A percentile compares a stretch with the other conserved stretches of the same genome.
phyloP scores from a whole-genome alignment of 2,797 vertebrate species.

The Poeciliopsis presidionis region DNA sequence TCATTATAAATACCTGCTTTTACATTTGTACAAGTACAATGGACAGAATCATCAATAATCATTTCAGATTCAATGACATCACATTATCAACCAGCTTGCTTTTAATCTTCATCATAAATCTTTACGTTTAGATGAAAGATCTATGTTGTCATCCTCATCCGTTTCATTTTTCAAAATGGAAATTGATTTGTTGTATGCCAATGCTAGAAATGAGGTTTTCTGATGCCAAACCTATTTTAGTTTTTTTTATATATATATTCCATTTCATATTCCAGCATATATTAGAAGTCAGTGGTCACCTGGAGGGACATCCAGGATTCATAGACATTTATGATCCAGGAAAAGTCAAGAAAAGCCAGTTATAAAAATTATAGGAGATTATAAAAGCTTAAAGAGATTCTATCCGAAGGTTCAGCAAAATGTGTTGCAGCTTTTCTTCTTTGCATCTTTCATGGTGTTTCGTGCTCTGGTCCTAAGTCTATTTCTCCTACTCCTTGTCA shows the following conservation, averaged over 20 bases:
- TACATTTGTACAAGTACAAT: constrained; percentile 34
- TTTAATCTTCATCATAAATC: constrained; percentile 8
- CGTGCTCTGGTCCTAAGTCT: constrained; percentile 7
- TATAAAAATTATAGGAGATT: constrained; percentile 10
- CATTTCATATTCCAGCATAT: not conserved
- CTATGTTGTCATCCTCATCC: not conserved
- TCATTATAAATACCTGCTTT: constrained; percentile 56
- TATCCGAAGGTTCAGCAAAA: constrained; percentile 16
- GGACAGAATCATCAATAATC: constrained; percentile 56
- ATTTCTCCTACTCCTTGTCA: not conserved
- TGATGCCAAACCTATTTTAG: not conserved
- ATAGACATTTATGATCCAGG: not conserved
- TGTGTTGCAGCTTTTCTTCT: constrained; percentile 17
- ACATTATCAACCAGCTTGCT: constrained; percentile 15
- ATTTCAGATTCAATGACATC: constrained; percentile 34
- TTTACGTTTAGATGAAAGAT: constrained; percentile 2
- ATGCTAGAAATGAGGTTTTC: not conserved
- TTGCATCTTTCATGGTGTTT: constrained; percentile 30
- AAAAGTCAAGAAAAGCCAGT: not conserved
- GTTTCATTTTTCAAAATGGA: not conserved
- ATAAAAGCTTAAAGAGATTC: constrained; percentile 23
- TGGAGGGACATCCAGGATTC: not conserved
- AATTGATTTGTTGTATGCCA: not conserved
- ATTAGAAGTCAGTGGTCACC: not conserved
- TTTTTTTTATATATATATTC: not conserved